These are phyloP conservation scores for Laothoe populi DNA, from an alignment of 2,888 invertebrate genomes.

Conservation along the genomic window DNA sequence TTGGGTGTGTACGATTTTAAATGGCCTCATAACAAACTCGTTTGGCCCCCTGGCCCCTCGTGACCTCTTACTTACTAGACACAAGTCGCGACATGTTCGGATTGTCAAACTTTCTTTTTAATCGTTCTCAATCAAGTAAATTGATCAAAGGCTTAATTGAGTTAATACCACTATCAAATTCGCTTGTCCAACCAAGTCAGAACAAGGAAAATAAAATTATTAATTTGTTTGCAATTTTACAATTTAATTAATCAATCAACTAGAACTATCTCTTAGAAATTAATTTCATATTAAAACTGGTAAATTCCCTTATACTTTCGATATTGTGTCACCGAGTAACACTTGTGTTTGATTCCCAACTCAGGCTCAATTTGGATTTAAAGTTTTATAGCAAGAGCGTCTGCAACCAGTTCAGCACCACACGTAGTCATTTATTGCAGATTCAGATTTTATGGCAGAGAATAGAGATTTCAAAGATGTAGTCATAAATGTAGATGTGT, in stretches of 20 bases:
- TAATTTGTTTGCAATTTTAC: background rate
- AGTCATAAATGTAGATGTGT: no score
- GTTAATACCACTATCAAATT: slow-evolving; percentile 4
- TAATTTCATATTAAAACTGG: background rate
- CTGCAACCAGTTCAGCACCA: no score
- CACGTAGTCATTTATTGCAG: no score
- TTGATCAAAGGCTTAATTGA: slow-evolving; percentile 11
- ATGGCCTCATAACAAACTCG: slow-evolving; percentile 52
- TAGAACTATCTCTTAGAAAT: background rate
- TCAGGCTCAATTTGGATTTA: no score
- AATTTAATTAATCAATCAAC: slow-evolving; percentile 2
- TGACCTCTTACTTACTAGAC: slow-evolving; percentile 58
- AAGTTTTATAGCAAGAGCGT: no score
- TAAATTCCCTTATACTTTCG: no score
- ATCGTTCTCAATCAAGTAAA: slow-evolving; percentile 30
- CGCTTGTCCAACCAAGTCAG: background rate
- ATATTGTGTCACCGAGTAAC: no score
- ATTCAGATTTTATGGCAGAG: no score
- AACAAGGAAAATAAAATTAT: background rate
- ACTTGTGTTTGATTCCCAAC: no score
- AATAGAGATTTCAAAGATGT: no score
- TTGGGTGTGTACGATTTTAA: slow-evolving; percentile 52
- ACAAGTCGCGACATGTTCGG: slow-evolving; percentile 54
- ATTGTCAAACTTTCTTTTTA: slow-evolving; percentile 56
- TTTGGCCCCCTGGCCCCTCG: slow-evolving; percentile 47